Percentiles rank a stretch among this genome's conserved stretches.
phyloP scores from a whole-genome alignment of 1,140 invertebrate species.

The Drosophila ohnishii region DNA sequence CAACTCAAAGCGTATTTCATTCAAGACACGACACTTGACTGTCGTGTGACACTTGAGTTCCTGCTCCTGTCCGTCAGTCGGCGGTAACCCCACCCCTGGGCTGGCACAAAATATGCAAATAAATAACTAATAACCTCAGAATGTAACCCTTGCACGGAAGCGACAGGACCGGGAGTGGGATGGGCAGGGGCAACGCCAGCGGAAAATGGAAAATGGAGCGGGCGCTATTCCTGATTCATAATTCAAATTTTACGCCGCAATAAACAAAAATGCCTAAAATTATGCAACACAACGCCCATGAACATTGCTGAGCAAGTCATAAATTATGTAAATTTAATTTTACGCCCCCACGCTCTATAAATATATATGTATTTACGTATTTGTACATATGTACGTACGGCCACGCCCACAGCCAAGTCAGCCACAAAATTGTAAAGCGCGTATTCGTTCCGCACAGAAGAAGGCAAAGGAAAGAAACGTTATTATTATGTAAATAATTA shows the following conservation, averaged over 20 bases:
- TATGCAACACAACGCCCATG: constrained; percentile 77
- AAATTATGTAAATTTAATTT: constrained; percentile 82
- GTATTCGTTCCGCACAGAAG: constrained; percentile 7
- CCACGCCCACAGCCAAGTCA: constrained; percentile 56
- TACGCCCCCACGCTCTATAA: constrained; percentile 49
- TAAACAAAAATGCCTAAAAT: constrained; percentile 81
- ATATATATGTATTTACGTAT: constrained; percentile 26
- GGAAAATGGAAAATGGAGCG: constrained; percentile 8
- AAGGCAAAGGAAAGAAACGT: constrained; percentile 26
- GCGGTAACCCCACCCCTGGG: constrained; percentile 20
- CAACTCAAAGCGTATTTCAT: constrained; percentile 71
- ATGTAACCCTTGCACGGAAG: constrained; percentile 76
- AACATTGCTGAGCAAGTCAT: constrained; percentile 80
- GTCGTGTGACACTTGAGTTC: constrained; percentile 67
- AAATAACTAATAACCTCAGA: constrained; percentile 79
- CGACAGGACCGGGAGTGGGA: not conserved
- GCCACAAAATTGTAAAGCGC: constrained; percentile 70
- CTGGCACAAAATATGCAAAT: constrained; percentile 72
- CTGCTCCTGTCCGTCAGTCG: constrained; percentile 62
- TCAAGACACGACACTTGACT: constrained; percentile 76
- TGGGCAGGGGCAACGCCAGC: not conserved
- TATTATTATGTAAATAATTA: constrained; percentile 81
- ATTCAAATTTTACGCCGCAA: constrained; percentile 81
- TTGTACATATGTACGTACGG: constrained; percentile 29
- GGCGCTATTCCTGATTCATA: constrained; percentile 68